Conservation (phyloP, 2,113 vertebrate species). For the Origma solitaria region DNA sequence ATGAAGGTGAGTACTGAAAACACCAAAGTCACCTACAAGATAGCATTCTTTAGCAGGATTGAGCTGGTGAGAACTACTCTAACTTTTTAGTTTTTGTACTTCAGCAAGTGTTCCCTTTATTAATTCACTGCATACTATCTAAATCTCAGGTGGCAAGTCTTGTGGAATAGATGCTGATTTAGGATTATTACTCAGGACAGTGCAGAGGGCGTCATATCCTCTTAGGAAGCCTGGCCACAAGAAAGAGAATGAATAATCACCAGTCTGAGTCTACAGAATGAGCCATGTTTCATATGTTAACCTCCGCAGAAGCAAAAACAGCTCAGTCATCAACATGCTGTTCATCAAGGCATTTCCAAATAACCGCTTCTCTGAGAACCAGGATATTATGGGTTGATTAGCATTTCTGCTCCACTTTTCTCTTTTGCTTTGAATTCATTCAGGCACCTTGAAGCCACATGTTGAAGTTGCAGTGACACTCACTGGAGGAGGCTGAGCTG, state of each 20-base stretch:
- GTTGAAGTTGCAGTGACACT: background rate
- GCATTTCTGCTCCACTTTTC: slow-evolving; percentile 11
- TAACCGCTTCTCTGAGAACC: background rate
- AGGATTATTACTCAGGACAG: background rate
- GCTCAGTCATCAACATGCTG: background rate
- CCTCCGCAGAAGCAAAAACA: background rate
- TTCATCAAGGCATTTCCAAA: background rate
- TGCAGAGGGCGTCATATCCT: background rate
- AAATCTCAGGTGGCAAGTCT: background rate
- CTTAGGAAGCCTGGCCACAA: background rate
- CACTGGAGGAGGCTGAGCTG: background rate
- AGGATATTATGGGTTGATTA: background rate
- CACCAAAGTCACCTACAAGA: background rate
- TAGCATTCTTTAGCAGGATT: background rate
- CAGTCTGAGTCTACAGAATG: background rate
- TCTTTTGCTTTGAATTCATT: slow-evolving; percentile 9
- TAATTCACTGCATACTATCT: background rate
- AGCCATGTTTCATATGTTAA: background rate
- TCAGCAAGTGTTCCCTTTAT: background rate
- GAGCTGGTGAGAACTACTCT: background rate
- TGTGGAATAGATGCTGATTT: background rate
- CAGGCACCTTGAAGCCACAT: slow-evolving; percentile 1
- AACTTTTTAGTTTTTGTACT: background rate
- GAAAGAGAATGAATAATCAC: background rate
- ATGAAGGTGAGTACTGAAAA: background rate